Evolutionary conservation across 2,888 invertebrate genomes (phyloP), one percentile per base, ranked within the genome.

Genomic region (Kuschelorhynchus macadamiae): DNA sequence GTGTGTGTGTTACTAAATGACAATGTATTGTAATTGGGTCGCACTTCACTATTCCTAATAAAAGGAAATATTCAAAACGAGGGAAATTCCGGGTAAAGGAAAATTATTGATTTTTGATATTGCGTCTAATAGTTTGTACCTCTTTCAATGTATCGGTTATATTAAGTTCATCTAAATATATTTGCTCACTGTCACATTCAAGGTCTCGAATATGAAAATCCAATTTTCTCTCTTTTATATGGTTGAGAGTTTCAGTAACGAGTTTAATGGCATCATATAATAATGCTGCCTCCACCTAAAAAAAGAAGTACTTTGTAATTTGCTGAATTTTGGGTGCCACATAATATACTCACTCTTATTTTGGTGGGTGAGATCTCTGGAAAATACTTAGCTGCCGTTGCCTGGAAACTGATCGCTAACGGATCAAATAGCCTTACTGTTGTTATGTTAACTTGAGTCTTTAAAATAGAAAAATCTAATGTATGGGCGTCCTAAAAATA

Each of bases 261-360:
- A 91, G 82, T 72, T 86, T 85, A 0, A 92, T 88, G 0, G 91
- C 91, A 81, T 92, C 92, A 75, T 90, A 89, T 72, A 91, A 85
- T 41, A 92, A 79, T 3, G 91, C 89, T 67, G 90, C 87, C 77
- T 89, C 88, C 0, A 89, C 88, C 89, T 92, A 83, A 2, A 84
- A 4, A 39, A 39, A n/a, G 12, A 33, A 1, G 1, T 33, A 33
- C 1, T 3, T 9, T 33, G 33, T 1, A 33, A n/a, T n/a, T n/a
- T 12, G 12, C 33, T 9, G 4, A 33, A 33, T 33, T 12, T 33
- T n/a, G 12, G 12, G 12, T 33, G 9, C 12, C 33, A 33, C 33
- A 2, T n/a, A 33, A 33, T n/a, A 33, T n/a, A 36, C 57, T 60
- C 32, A 69, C 68, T 30, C 18, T 57, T 7, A 71, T 64, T 67